phyloP scores from a whole-genome alignment of 1,140 invertebrate genomes.

The Aphis craccivora region DNA sequence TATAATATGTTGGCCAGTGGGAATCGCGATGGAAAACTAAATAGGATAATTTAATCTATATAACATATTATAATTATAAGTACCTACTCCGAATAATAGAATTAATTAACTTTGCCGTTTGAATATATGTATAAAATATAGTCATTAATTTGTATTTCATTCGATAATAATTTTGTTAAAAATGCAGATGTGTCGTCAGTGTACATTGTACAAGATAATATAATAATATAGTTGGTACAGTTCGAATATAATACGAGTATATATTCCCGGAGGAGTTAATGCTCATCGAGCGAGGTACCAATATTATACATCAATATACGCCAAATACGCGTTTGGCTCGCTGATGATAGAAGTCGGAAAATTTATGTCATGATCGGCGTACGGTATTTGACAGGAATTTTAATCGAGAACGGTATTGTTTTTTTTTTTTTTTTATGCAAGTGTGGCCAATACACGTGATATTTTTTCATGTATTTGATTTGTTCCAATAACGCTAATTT shows the following conservation, averaged over 20 bases:
- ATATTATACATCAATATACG: not conserved
- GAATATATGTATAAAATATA: not conserved
- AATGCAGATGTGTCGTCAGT: not conserved
- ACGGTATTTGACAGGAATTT: not conserved
- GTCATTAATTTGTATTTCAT: conserved; percentile 8
- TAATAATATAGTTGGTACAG: not conserved
- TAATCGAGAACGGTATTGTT: not conserved
- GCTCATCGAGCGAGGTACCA: not conserved
- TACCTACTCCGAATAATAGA: not conserved
- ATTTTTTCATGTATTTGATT: too few relatives aligned
- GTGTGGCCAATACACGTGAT: not conserved
- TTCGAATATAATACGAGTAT: not conserved
- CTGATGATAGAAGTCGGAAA: not conserved
- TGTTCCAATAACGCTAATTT: too few relatives aligned
- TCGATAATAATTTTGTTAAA: not conserved
- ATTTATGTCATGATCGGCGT: not conserved
- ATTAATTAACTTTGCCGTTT: conserved; percentile 15
- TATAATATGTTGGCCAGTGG: not conserved
- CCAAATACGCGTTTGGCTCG: not conserved
- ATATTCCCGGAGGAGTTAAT: not conserved
- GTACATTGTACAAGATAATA: not conserved
- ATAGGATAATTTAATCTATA: not conserved
- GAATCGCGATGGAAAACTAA: not conserved
- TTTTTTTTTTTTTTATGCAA: not conserved
- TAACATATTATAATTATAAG: not conserved